Conservation (phyloP, 1,140 invertebrate genomes). For the Yoshiicerus persimilis region DNA sequence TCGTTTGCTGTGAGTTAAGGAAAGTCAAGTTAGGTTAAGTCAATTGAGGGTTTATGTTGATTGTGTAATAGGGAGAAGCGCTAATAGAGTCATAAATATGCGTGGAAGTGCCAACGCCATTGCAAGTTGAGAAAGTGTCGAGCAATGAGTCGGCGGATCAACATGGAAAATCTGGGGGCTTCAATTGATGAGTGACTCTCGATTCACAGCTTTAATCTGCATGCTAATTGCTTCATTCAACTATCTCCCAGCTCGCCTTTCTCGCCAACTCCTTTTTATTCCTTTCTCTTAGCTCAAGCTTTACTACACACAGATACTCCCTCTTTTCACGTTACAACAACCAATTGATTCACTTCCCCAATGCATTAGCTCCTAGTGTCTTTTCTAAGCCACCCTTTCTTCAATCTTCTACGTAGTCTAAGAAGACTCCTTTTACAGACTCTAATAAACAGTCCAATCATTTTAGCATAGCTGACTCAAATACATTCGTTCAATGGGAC, state of each 20-base stretch:
- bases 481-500: too few relatives aligned
- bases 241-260: neutral
- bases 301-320: neutral
- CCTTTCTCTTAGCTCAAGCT: neutral
- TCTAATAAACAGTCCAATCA: too few relatives aligned
- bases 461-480: too few relatives aligned
- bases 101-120: constrained; percentile 42
- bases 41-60: neutral
- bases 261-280: neutral
- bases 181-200: constrained; percentile 26
- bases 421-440: too few relatives aligned
- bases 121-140: constrained; percentile 38
- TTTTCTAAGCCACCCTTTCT: too few relatives aligned
- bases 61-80: neutral
- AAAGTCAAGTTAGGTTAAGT: neutral
- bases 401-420: too few relatives aligned
- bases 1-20: neutral
- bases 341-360: neutral
- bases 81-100: constrained; percentile 44
- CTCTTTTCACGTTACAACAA: neutral
- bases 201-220: constrained; percentile 41
- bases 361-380: too few relatives aligned
- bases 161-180: constrained; percentile 40
- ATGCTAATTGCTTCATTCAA: constrained; percentile 42
- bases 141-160: constrained; percentile 31